These are phyloP conservation scores for Drosophila punjabiensis DNA, from an alignment of 1,140 invertebrate genomes.

Conservation along the genomic window DNA sequence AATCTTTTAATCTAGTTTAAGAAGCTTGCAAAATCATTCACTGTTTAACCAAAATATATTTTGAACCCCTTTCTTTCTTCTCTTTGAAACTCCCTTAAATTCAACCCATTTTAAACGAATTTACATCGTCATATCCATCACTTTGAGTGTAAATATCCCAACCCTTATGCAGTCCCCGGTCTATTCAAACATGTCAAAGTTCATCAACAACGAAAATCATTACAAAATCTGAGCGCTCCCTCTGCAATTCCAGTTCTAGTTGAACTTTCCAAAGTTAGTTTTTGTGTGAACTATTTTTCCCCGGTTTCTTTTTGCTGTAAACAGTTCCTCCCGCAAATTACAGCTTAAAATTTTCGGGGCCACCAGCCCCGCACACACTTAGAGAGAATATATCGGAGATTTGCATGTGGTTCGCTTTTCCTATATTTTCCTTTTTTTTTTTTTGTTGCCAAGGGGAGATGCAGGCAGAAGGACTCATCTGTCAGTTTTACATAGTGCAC, in stretches of 20 bases:
- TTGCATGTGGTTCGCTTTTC: conserved; percentile 22
- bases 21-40: background rate
- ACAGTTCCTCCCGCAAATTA: conserved; percentile 54
- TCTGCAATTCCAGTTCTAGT: conserved; percentile 19
- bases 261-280: conserved; percentile 44
- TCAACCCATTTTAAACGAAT: background rate
- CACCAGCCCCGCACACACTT: conserved; percentile 12
- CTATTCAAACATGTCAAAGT: conserved; percentile 38
- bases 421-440: conserved; percentile 44
- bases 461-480: conserved; percentile 61
- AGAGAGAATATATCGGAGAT: conserved; percentile 26
- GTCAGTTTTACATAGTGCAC: conserved; percentile 81
- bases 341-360: conserved; percentile 35
- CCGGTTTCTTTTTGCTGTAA: conserved; percentile 18
- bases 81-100: background rate
- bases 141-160: conserved; percentile 2
- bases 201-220: conserved; percentile 48
- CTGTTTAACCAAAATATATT: background rate
- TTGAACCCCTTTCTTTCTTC: no score
- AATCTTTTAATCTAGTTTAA: background rate
- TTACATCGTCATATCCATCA: conserved; percentile 22
- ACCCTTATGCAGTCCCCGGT: conserved; percentile 2
- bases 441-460: conserved; percentile 19
- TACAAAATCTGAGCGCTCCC: conserved; percentile 33
- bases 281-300: conserved; percentile 20